A percentile compares a stretch with the other conserved stretches of the same genome.
Conservation (phyloP, 2,797 vertebrate species). For the Gouania willdenowi region DNA sequence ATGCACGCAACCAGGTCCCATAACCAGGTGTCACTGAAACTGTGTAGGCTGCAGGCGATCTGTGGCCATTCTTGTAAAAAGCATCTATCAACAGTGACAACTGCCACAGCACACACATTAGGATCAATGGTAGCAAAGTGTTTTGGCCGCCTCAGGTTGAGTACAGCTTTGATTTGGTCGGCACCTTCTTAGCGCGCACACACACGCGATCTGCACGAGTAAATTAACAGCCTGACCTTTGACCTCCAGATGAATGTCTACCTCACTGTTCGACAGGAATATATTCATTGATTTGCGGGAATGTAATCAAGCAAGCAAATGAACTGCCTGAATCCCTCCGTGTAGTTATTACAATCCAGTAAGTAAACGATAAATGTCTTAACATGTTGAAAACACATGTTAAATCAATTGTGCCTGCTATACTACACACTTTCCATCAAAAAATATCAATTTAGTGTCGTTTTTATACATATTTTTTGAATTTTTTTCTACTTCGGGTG, state of each 20-base stretch:
- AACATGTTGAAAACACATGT: slow-evolving; percentile 9
- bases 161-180: slow-evolving; percentile 28
- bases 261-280: background rate
- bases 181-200: background rate
- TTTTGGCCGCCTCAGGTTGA: slow-evolving; percentile 29
- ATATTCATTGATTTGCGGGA: slow-evolving; percentile 2
- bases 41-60: slow-evolving; percentile 34
- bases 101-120: slow-evolving; percentile 30
- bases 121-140: slow-evolving; percentile 50
- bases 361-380: slow-evolving; percentile 24
- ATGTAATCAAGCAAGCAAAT: slow-evolving; percentile 4
- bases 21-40: slow-evolving; percentile 45
- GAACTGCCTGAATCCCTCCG: background rate
- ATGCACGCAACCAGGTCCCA: slow-evolving; percentile 47
- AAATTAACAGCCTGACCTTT: slow-evolving; percentile 16
- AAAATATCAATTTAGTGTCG: slow-evolving; percentile 4
- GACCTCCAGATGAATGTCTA: slow-evolving; percentile 5
- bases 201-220: background rate
- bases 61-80: slow-evolving; percentile 43
- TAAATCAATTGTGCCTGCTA: slow-evolving; percentile 18
- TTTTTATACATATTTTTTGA: slow-evolving; percentile 28
- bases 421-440: slow-evolving; percentile 23
- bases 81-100: slow-evolving; percentile 52
- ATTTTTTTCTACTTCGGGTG: slow-evolving; percentile 27
- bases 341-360: slow-evolving; percentile 9